Evolutionary conservation across 2,113 vertebrate genomes (phyloP), one percentile per base, ranked within the genome.

Genomic region (Neogobius melanostomus): DNA sequence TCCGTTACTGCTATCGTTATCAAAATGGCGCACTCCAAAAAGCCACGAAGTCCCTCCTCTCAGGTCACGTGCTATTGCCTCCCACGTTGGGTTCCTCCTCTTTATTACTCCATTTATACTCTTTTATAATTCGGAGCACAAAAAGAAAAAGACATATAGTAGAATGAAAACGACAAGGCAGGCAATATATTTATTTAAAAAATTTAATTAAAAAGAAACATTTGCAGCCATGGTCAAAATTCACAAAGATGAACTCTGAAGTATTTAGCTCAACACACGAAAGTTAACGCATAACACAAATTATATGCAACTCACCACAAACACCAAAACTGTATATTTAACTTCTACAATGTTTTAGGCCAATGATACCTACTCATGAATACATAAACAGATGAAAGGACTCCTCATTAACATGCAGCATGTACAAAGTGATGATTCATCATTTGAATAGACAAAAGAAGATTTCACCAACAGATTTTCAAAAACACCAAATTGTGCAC

Each of bases 1-100:
- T 6, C 5, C 12, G 0, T 1, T 14, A 44, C 50, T 16, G 14
- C 45, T 46, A 65, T 51, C 61, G 64, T 36, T 54, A 68, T 79
- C 81, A 93, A 92, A 86, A 92, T 91, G 92, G 90, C 91, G 90
- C 53, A 75, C 47, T 15, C 9, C 48, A 42, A 54, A 84, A 80
- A 69, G 43, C 61, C 78, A 16, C n/a, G 48, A 11, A 6, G 44
- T 51, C 50, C 73, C 76, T 4, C 65, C 84, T 46, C 6, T 3
- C 5, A 42, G 12, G 0, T 6, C 5, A 1, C 4, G 6, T 79
- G 10, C 64, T 17, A 83, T 87, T 83, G 81, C 81, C 5, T 64
- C 56, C 21, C 12, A 42, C 0, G 28, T 36, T 36, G 28, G 28
- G 2, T 11, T 14, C 17, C 7, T 12, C 42, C 36, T 8, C 21